A percentile compares a stretch with the other conserved stretches of the same genome.
phyloP scores from a whole-genome alignment of 2,888 invertebrate species.

The Oligia latruncula region DNA sequence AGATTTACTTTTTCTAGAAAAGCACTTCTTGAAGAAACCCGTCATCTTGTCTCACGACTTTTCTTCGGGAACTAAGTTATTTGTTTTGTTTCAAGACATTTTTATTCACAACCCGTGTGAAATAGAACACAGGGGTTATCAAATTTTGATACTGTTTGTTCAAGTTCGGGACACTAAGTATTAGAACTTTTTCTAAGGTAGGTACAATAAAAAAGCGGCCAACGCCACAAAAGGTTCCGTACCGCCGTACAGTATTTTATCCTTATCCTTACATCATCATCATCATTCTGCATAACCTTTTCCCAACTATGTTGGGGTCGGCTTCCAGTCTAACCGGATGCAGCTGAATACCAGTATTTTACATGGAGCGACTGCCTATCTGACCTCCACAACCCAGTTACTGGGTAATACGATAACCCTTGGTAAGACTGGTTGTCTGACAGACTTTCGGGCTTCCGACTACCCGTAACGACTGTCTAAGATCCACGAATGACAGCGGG shows the following conservation, averaged over 20 bases:
- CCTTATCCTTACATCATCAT: too few species aligned
- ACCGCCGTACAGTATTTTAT: background rate
- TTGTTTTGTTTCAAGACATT: conserved; percentile 29
- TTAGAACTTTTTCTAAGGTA: conserved; percentile 18
- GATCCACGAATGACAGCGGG: too few species aligned
- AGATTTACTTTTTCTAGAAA: conserved; percentile 44
- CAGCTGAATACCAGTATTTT: background rate
- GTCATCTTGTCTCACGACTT: conserved; percentile 53
- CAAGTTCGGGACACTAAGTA: conserved; percentile 31
- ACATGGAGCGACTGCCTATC: too few species aligned
- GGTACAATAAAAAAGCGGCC: background rate
- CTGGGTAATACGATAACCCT: too few species aligned
- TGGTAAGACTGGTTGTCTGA: too few species aligned
- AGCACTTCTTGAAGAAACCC: conserved; percentile 62
- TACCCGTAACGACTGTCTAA: too few species aligned
- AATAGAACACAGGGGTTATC: conserved; percentile 44
- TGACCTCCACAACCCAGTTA: too few species aligned
- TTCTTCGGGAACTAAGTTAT: conserved; percentile 14
- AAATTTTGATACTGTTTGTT: conserved; percentile 46
- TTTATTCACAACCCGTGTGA: conserved; percentile 65
- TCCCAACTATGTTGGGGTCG: too few species aligned
- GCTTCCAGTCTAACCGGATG: too few species aligned
- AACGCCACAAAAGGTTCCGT: background rate
- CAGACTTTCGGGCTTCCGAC: too few species aligned
- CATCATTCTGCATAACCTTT: too few species aligned